These are phyloP conservation scores for Paraplagusia blochii DNA, from an alignment of 2,113 vertebrate species.

Conservation along the genomic window DNA sequence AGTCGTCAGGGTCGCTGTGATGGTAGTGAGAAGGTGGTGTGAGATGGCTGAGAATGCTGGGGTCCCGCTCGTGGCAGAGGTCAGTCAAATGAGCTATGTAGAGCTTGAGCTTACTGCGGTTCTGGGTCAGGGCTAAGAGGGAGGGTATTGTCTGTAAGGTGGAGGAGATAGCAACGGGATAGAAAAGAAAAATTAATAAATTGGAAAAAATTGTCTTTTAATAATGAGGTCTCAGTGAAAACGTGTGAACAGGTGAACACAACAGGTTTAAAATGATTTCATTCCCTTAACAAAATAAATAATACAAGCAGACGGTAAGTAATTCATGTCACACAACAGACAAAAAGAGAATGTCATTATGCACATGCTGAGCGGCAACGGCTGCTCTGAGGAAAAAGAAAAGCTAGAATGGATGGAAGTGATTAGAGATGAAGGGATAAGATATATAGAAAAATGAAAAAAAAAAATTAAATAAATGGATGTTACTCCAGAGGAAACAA, in stretches of 20 bases:
- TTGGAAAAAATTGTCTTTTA: no score
- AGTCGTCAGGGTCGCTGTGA: constrained; percentile 81
- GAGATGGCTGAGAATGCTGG: constrained; percentile 87
- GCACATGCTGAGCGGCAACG: constrained; percentile 13
- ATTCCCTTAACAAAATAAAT: no score
- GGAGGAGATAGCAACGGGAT: not conserved
- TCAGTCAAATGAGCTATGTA: constrained; percentile 95
- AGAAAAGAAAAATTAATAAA: not conserved
- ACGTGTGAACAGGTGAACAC: no score
- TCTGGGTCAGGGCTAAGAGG: constrained; percentile 92
- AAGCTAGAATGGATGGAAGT: not conserved
- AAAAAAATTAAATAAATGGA: constrained; percentile 35
- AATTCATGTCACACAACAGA: no score
- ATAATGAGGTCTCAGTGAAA: no score
- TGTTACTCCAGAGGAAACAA: constrained; percentile 12
- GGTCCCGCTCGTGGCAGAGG: constrained; percentile 91
- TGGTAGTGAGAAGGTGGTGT: constrained; percentile 87
- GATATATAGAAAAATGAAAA: constrained; percentile 2
- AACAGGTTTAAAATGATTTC: no score
- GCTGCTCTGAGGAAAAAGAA: constrained; percentile 4
- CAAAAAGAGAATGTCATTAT: not conserved
- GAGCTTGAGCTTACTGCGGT: constrained; percentile 95
- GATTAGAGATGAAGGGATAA: not conserved
- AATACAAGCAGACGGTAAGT: no score
- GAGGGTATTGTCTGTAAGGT: constrained; percentile 86